Evolutionary conservation across 2,113 vertebrate species (phyloP), one percentile per base, ranked within the genome.

Genomic region (Scalopus aquaticus): DNA sequence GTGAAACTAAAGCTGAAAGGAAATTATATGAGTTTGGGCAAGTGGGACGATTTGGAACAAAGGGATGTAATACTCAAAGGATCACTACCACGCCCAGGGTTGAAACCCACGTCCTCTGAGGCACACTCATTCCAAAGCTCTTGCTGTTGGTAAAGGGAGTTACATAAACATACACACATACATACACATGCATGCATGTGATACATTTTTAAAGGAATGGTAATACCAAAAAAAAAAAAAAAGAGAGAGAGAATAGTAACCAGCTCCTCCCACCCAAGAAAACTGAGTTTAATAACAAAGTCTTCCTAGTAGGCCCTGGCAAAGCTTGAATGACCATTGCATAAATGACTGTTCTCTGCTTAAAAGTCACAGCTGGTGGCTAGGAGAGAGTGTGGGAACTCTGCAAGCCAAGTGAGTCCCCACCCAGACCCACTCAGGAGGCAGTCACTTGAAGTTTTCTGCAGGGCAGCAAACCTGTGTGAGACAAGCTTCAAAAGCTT

Each of bases 401-500:
- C 54, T 81, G 49, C 64, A 60, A 73, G 79, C 42, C 74, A 72
- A 77, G 62, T 51, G 32, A 78, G 49, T 64, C 70, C 87, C 87
- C 20, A 56, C 20, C 86, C 37, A 56, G 44, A 67, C 54, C 54
- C 60, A n/a, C 69, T 84, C 30, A 46, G 84, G 51, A 87, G 84
- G 54, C 30, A 49, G 49, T 11, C 35, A 67, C 80, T 42, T 37
- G 54, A 54, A 37, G 49, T 67, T 76, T 65, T 54, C 62, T 37
- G 58, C 4, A 20, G 13, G 24, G 26, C 62, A 72, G 42, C 65
- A 76, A 44, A 72, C 8, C 58, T 13, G 16, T 1, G 13, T 0
- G 8, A 92, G 56, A 73, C 26, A 96, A 80, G n/a, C 51, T 79
- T 95, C 74, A 70, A 93, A 93, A 64, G 64, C 70, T 74, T 42